Evolutionary conservation across 1,140 invertebrate genomes (phyloP).

Genomic region (Plutomurus gul): DNA sequence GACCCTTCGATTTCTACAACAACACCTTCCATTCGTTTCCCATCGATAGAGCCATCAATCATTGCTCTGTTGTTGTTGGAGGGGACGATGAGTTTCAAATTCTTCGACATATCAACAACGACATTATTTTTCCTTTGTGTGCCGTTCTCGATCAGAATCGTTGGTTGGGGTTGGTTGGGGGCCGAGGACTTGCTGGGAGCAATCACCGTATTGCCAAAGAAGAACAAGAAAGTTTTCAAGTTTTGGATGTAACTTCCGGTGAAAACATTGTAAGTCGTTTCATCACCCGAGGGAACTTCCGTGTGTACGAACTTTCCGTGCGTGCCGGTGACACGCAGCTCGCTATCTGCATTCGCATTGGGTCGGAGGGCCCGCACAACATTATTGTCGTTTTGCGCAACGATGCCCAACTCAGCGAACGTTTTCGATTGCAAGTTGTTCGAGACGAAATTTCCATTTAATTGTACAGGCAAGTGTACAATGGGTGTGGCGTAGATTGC

Average conservation of each 20-base stretch:
- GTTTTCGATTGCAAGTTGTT: slow-evolving; percentile 20
- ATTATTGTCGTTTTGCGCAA: slow-evolving; percentile 33
- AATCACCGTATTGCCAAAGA: slow-evolving; percentile 56
- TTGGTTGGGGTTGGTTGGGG: slow-evolving; percentile 17
- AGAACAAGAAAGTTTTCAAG: slow-evolving; percentile 56
- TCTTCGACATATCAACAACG: slow-evolving; percentile 55
- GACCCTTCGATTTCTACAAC: slow-evolving; percentile 55
- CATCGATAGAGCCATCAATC: slow-evolving; percentile 52
- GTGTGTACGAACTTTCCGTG: slow-evolving; percentile 55
- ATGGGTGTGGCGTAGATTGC: slow-evolving; percentile 44
- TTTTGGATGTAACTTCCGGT: slow-evolving; percentile 56
- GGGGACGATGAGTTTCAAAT: slow-evolving; percentile 54
- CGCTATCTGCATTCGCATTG: slow-evolving; percentile 49
- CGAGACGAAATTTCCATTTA: slow-evolving; percentile 44
- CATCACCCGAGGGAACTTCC: slow-evolving; percentile 39
- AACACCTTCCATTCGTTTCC: slow-evolving; percentile 55
- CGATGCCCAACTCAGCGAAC: slow-evolving; percentile 43
- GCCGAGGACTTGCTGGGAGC: slow-evolving; percentile 31
- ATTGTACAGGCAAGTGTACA: slow-evolving; percentile 35
- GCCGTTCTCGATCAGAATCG: slow-evolving; percentile 53
- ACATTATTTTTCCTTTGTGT: slow-evolving; percentile 46
- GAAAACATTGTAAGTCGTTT: slow-evolving; percentile 56
- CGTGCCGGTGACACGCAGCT: slow-evolving; percentile 56
- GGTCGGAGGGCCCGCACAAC: slow-evolving; percentile 38
- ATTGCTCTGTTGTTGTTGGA: slow-evolving; percentile 42